Evolutionary conservation across 2,888 invertebrate genomes (phyloP).

Genomic region (Heliconius ethilla): DNA sequence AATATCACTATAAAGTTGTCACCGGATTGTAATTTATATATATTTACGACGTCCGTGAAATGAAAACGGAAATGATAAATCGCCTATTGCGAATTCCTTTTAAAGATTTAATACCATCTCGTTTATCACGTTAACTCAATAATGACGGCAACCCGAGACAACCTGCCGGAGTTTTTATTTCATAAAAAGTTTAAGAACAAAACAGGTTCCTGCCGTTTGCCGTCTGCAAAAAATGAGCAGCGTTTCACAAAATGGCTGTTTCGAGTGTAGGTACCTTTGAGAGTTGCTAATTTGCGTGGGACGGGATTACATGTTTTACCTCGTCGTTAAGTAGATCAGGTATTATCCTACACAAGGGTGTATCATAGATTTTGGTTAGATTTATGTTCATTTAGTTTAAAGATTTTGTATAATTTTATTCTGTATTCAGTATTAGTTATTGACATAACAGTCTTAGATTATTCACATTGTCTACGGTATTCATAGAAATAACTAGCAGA

Average conservation of each 20-base stretch:
- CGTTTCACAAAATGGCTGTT: constrained; percentile 48
- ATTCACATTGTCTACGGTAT: not conserved
- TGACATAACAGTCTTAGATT: not conserved
- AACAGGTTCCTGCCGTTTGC: constrained; percentile 46
- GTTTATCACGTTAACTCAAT: constrained; percentile 43
- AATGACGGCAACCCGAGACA: constrained; percentile 42
- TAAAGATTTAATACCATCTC: constrained; percentile 39
- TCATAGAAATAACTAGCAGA: not conserved
- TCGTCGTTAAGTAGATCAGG: constrained; percentile 42
- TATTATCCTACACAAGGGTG: constrained; percentile 22
- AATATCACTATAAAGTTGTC: constrained; percentile 21
- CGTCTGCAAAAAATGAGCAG: constrained; percentile 43
- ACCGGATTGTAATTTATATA: constrained; percentile 25
- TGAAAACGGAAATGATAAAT: constrained; percentile 44
- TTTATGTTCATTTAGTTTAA: not conserved
- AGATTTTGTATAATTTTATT: not conserved
- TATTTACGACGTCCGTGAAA: constrained; percentile 38
- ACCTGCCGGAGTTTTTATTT: constrained; percentile 39
- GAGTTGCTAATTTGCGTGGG: constrained; percentile 46
- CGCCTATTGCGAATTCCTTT: constrained; percentile 41
- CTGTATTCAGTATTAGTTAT: not conserved
- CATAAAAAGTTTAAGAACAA: constrained; percentile 44
- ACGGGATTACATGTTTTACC: constrained; percentile 42
- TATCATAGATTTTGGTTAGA: not conserved
- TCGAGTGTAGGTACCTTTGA: constrained; percentile 43